Evolutionary conservation across 2,113 vertebrate genomes (phyloP).

Genomic region (Limnothrissa miodon): DNA sequence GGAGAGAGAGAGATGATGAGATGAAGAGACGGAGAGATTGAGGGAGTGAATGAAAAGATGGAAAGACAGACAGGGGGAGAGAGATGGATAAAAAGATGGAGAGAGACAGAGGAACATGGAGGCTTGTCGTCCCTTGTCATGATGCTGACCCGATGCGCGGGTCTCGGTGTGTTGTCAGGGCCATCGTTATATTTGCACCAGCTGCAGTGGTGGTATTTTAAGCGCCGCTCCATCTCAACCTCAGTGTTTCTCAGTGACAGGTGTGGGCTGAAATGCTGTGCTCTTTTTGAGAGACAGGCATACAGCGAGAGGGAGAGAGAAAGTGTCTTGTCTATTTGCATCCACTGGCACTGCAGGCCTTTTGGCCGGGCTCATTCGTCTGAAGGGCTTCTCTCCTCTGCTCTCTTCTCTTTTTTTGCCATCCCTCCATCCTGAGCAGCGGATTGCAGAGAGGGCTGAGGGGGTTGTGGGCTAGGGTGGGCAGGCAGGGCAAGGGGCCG

Average conservation of each 20-base stretch:
- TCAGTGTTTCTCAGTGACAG: neutral
- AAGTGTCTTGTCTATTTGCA: neutral
- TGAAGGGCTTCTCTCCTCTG: conserved; percentile 39
- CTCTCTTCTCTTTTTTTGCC: conserved; percentile 32
- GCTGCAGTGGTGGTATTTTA: neutral
- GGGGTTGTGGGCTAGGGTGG: neutral
- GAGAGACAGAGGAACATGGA: neutral
- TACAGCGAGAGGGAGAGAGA: neutral
- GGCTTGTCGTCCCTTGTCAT: neutral
- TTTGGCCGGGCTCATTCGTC: conserved; percentile 39
- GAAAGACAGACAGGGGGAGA: neutral
- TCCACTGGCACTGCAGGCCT: conserved; percentile 24
- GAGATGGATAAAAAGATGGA: neutral
- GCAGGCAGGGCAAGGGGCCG: conserved; percentile 39
- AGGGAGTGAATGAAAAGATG: too few relatives aligned
- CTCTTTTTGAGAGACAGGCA: neutral
- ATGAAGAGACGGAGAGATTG: neutral
- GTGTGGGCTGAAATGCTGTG: neutral
- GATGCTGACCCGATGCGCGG: neutral
- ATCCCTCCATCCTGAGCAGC: conserved; percentile 43
- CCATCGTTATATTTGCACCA: neutral
- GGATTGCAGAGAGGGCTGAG: conserved; percentile 30
- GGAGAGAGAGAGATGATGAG: conserved; percentile 11
- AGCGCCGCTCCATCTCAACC: neutral
- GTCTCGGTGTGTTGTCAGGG: neutral